A percentile compares a stretch with the other conserved stretches of the same genome.
phyloP scores from a whole-genome alignment of 2,888 invertebrate genomes.

The Isotomurus palustris region DNA sequence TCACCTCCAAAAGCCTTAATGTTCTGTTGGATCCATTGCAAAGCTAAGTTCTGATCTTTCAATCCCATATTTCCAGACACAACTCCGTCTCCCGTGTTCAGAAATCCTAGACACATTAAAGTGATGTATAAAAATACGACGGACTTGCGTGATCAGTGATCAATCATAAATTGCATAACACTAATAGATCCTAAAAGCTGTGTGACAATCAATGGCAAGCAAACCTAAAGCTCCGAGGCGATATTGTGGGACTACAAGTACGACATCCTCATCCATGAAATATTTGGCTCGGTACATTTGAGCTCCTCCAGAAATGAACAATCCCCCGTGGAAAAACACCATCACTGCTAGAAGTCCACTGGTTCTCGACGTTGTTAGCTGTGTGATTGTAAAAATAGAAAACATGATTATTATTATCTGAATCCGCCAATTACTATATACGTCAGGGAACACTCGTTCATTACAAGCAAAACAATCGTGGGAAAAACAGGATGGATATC shows the following conservation, averaged over 20 bases:
- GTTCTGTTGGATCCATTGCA: conserved; percentile 14
- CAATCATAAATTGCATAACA: neutral
- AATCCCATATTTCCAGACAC: conserved; percentile 21
- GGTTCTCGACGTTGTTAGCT: no score
- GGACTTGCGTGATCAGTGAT: neutral
- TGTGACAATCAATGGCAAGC: no score
- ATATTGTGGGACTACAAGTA: conserved; percentile 20
- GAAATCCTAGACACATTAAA: no score
- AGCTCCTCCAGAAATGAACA: conserved; percentile 22
- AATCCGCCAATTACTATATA: no score
- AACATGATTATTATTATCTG: neutral
- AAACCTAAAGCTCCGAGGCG: conserved; percentile 17
- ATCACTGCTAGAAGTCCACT: conserved; percentile 10
- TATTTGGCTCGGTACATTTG: conserved; percentile 23
- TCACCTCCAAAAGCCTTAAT: conserved; percentile 20
- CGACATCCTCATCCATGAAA: conserved; percentile 30
- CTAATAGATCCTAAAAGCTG: neutral
- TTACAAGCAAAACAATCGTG: no score
- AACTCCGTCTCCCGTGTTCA: conserved; percentile 23
- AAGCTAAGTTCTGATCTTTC: no score
- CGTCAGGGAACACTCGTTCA: no score
- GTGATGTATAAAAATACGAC: neutral
- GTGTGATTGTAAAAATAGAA: neutral
- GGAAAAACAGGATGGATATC: neutral
- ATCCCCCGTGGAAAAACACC: conserved; percentile 25